Evolutionary conservation across 2,797 vertebrate species (phyloP), one percentile per base, ranked within the genome.

Genomic region (Dendrocincla fuliginosa): DNA sequence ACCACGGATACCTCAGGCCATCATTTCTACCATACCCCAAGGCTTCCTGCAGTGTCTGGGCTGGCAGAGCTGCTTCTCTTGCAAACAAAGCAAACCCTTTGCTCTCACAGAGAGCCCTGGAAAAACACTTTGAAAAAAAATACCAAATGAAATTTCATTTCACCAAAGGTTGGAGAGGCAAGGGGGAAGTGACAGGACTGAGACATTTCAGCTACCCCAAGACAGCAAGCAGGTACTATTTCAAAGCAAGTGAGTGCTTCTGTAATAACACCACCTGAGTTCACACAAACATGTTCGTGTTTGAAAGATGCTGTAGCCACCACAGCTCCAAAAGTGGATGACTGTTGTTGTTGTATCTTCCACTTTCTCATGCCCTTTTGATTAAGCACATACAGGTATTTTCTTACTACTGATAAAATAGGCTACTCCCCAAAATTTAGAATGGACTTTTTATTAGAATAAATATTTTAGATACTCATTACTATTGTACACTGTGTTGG

Each of bases 201-300:
- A 77, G n/a, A 52, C 3, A 19, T 32, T 10, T 30, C 23, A 79
- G 50, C 23, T 73, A 2, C 18, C 13, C 44, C 1, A 1, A 15
- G 30, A 42, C 30, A 65, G 67, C 42, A 64, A 13, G 16, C 6
- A 30, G 35, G 10, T n/a, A 8, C 16, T 37, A 3, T 10, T 41
- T 42, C 61, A 49, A 61, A 84, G 41, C 30, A 57, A 63, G 56
- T 5, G 27, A 27, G 17, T 64, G 57, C 13, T 85, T 23, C 41
- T 70, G 22, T 42, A 52, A 42, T 24, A 70, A 49, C 1, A 5
- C 8, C 32, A 3, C 67, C 20, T 10, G 32, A 33, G 25, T 28
- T 61, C 56, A 76, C 27, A 14, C 32, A 47, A 61, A 42, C 2
- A 13, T 4, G 0, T 10, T n/a, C 1, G 0, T 9, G 13, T 37